Evolutionary conservation across 2,888 invertebrate species (phyloP), one percentile per base, ranked within the genome.

Genomic region (Pemphredon lugubris): DNA sequence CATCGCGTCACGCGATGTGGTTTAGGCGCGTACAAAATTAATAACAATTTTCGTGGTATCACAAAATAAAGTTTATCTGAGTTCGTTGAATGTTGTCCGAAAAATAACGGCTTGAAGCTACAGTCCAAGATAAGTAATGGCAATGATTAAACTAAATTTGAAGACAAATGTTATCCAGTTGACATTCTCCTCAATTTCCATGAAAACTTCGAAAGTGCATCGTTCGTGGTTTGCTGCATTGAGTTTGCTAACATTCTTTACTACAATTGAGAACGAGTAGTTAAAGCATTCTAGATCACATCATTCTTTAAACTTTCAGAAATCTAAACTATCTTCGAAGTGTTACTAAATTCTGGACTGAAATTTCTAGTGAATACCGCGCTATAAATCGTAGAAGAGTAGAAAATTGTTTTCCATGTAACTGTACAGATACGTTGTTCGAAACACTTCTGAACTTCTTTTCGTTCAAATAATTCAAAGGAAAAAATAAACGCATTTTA

Each of bases 341-440:
- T 42, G 7, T 40, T 42, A 42, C 11, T n/a, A n/a, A n/a, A n/a
- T n/a, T n/a, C n/a, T n/a, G n/a, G n/a, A n/a, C n/a, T n/a, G 44
- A 58, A 70, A 51, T 45, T 53, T 26, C 14, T 57, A 50, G 18
- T 44, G 40, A 55, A 65, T 16, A 30, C 39, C 58, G 59, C 34
- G 18, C 76, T 75, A 72, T 63, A 76, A 75, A 72, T 60, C 39
- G 77, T 77, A 77, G 76, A 79, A 79, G 79, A 77, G 71, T 77
- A 77, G 66, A 79, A 79, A 75, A 76, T 7, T 26, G 26, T n/a
- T 34, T 75, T 67, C 67, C 39, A 64, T 47, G 47, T 64, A 50
- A 45, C 45, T 50, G 51, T 50, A 58, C 18, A 39, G 23, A 55
- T 30, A 64, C 57, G 39, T 65, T 16, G 30, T 58, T 40, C 30